Conservation (phyloP, 1,140 invertebrate species). For the Bathynomus jamesi region DNA sequence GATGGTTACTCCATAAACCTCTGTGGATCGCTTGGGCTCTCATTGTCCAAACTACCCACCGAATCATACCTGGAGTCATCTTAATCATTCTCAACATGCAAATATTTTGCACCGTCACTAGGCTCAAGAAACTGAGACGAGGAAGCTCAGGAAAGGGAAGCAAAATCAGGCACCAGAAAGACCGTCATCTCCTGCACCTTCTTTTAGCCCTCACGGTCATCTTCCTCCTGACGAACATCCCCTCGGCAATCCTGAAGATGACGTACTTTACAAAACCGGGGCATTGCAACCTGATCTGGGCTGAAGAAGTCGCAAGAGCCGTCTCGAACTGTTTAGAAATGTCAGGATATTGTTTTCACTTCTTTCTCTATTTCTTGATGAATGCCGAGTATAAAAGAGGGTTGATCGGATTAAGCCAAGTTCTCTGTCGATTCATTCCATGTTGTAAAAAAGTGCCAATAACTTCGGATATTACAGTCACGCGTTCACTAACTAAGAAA, state of each 20-base stretch:
- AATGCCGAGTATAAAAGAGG: conserved; percentile 22
- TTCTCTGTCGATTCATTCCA: background rate
- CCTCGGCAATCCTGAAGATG: conserved; percentile 12
- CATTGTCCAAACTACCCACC: conserved; percentile 14
- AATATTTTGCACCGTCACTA: conserved; percentile 5
- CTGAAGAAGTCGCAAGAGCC: conserved; percentile 9
- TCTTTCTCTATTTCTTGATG: conserved; percentile 30
- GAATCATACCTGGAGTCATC: conserved; percentile 13
- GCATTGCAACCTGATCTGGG: conserved; percentile 8
- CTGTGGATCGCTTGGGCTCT: conserved; percentile 15
- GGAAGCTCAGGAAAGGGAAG: conserved; percentile 3
- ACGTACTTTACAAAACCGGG: conserved; percentile 1
- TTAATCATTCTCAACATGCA: conserved; percentile 13
- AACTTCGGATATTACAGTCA: too few species aligned
- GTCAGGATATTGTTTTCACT: conserved; percentile 19
- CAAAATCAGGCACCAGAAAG: background rate
- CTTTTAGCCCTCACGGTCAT: conserved; percentile 17
- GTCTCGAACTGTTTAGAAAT: conserved; percentile 23
- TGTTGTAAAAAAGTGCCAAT: too few species aligned
- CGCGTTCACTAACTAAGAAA: too few species aligned
- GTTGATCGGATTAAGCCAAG: background rate
- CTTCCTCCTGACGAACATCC: conserved; percentile 26
- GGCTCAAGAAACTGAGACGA: background rate
- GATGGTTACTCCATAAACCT: background rate
- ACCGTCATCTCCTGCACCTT: conserved; percentile 18